Percentiles rank a stretch among this genome's conserved stretches.
These are phyloP conservation scores for Trematocara stigmaticum DNA, from an alignment of 2,113 vertebrate species.

Conservation along the genomic window DNA sequence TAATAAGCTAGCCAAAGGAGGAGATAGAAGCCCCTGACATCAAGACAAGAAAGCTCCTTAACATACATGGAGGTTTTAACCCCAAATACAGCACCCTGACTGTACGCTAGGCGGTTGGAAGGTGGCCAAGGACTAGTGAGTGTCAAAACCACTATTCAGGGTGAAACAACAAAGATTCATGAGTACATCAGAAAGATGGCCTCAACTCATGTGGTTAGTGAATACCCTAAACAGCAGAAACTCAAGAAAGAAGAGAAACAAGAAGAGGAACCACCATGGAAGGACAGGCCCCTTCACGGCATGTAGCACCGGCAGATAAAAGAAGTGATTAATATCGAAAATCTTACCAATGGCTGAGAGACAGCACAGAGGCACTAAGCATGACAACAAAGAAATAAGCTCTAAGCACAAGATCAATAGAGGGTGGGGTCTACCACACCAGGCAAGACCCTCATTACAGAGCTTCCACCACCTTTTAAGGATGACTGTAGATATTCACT, in stretches of 20 bases:
- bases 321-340: not conserved
- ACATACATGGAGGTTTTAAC: not conserved
- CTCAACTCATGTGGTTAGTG: not conserved
- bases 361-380: not conserved
- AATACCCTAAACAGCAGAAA: not conserved
- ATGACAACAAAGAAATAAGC: not conserved
- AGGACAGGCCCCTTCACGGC: not conserved
- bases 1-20: not conserved
- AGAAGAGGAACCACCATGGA: not conserved
- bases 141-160: not conserved
- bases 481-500: not conserved
- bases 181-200: not conserved
- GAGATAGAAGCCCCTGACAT: not conserved
- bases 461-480: not conserved
- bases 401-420: not conserved
- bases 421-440: not conserved
- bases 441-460: not conserved
- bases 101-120: not conserved
- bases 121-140: not conserved
- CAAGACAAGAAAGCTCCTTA: not conserved
- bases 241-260: not conserved
- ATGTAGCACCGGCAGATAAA: not conserved
- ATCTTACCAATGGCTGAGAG: not conserved
- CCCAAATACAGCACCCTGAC: not conserved
- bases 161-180: not conserved